phyloP scores from a whole-genome alignment of 53 echinoderm and acorn worm genomes.

The Mesocentrotus franciscanus region DNA sequence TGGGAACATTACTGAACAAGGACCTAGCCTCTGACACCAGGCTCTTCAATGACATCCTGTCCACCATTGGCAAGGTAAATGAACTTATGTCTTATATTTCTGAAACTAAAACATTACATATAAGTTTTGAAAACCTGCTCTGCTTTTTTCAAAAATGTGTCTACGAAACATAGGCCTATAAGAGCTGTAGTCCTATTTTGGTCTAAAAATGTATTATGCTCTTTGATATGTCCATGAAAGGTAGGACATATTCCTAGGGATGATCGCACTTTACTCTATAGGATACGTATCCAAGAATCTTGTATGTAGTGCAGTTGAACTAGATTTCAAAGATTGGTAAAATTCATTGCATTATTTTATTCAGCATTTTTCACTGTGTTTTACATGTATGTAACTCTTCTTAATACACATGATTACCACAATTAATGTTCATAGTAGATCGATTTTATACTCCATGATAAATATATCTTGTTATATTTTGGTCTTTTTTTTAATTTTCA shows the following conservation, averaged over 20 bases:
- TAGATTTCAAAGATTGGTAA: too few species aligned
- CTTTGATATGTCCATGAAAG: neutral
- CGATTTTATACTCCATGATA: too few species aligned
- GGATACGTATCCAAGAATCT: too few species aligned
- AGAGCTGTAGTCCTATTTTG: neutral
- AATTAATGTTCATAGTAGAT: too few species aligned
- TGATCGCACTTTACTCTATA: too few species aligned
- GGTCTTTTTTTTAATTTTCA: slow-evolving; percentile 11
- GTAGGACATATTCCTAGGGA: too few species aligned
- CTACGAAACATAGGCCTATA: neutral
- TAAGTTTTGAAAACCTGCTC: neutral
- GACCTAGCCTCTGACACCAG: slow-evolving; percentile 71
- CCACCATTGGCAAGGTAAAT: slow-evolving; percentile 72
- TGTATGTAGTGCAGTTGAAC: too few species aligned
- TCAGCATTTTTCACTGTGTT: too few species aligned
- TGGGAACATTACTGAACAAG: slow-evolving; percentile 74
- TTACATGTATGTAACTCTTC: too few species aligned
- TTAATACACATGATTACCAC: too few species aligned
- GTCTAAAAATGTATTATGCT: neutral
- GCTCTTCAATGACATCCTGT: slow-evolving; percentile 63
- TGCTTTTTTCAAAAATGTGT: neutral
- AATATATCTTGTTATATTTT: neutral
- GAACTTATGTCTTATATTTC: too few species aligned
- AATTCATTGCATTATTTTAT: too few species aligned
- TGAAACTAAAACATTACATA: neutral